Conservation (phyloP, 1,140 invertebrate species). For the Cryptotermes secundus region DNA sequence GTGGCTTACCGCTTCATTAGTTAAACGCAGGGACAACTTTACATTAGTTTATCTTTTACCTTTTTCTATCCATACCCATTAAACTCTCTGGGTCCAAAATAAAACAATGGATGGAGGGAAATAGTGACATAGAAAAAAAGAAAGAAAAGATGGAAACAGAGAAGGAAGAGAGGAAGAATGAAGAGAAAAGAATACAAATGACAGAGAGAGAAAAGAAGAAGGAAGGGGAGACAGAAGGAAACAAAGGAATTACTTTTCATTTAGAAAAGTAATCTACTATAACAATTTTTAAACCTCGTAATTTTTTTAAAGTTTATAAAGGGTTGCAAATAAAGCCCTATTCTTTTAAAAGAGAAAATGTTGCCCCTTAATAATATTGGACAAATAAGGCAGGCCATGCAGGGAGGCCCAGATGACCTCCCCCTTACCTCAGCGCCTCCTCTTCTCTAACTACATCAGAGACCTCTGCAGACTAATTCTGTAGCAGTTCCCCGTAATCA, state of each 20-base stretch:
- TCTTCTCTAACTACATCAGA: background rate
- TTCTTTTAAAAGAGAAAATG: background rate
- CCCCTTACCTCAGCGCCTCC: background rate
- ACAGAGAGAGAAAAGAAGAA: no score
- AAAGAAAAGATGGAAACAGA: no score
- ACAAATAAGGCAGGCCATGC: background rate
- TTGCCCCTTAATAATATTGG: background rate
- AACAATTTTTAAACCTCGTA: background rate
- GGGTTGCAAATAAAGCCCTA: background rate
- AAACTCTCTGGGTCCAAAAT: no score
- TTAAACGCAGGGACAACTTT: no score
- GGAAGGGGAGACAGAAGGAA: no score
- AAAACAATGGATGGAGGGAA: no score
- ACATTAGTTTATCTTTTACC: no score
- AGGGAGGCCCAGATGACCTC: background rate
- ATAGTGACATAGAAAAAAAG: no score
- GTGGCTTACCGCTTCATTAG: no score
- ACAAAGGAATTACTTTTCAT: background rate
- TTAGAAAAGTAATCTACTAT: background rate
- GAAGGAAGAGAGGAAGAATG: no score
- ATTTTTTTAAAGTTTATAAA: background rate
- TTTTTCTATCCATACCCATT: no score
- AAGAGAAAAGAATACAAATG: no score
- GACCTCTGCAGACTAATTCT: conserved; percentile 15
- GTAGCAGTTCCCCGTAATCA: conserved; percentile 27